phyloP scores from a whole-genome alignment of 2,888 invertebrate genomes.

The Drosophila gaucha region DNA sequence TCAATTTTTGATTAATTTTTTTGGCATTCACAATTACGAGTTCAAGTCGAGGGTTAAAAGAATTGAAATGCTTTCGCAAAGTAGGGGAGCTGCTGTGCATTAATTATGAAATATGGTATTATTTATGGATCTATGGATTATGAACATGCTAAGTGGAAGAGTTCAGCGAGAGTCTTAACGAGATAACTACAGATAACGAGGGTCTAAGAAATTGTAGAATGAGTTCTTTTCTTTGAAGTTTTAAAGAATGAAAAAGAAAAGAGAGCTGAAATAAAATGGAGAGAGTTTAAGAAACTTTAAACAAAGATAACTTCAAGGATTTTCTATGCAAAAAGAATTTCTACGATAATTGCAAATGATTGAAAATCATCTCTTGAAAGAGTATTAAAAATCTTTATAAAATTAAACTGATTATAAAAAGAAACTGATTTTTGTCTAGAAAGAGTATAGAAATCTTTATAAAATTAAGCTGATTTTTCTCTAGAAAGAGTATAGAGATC shows the following conservation, averaged over 20 bases:
- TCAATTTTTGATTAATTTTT: slow-evolving; percentile 42
- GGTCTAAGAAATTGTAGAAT: not conserved
- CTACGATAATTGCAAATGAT: no score
- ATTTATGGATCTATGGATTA: slow-evolving; percentile 12
- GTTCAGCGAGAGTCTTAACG: slow-evolving; percentile 7
- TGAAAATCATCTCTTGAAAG: no score
- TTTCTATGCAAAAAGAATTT: no score
- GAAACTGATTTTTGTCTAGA: no score
- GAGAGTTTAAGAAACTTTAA: no score
- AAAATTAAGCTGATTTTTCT: no score
- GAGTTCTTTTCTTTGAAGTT: not conserved
- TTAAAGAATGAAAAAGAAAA: not conserved
- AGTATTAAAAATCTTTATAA: no score
- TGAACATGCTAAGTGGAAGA: slow-evolving; percentile 8
- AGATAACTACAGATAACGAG: not conserved
- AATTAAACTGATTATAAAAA: no score
- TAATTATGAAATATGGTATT: slow-evolving; percentile 32
- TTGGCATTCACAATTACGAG: slow-evolving; percentile 2
- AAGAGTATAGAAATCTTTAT: no score
- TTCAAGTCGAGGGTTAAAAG: slow-evolving; percentile 50
- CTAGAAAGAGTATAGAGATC: no score
- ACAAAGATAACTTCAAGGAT: no score
- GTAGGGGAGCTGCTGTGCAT: slow-evolving; percentile 14
- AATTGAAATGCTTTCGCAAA: slow-evolving; percentile 31
- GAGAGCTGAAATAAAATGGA: no score